These are phyloP conservation scores for Drosophila mayri DNA, from an alignment of 1,140 invertebrate species.

Conservation along the genomic window DNA sequence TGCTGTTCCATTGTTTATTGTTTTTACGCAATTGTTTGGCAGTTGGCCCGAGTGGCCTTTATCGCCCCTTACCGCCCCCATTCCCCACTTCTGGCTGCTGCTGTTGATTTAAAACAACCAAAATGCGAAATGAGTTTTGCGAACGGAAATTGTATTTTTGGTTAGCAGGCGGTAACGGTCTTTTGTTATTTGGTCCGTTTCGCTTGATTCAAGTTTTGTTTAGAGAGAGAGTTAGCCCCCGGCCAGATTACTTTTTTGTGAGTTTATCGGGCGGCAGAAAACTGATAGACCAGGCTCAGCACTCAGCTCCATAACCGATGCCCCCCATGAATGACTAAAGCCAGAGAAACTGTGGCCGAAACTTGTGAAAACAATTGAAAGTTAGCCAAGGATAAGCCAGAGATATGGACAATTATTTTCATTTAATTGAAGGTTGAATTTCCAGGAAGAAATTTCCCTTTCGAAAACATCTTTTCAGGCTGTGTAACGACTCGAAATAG, in stretches of 20 bases:
- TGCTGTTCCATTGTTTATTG: conserved; percentile 73
- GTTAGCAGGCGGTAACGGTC: conserved; percentile 52
- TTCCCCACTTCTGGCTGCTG: conserved; percentile 14
- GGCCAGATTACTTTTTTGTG: conserved; percentile 54
- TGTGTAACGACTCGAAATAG: neutral
- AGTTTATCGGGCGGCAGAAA: conserved; percentile 29
- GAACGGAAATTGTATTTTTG: conserved; percentile 81
- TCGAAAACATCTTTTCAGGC: neutral
- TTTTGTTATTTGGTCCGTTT: conserved; percentile 56
- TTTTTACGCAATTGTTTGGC: conserved; percentile 81
- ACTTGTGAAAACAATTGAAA: conserved; percentile 38
- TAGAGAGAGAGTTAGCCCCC: conserved; percentile 36
- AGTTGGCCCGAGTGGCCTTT: conserved; percentile 59
- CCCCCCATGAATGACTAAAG: neutral
- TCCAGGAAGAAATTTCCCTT: neutral
- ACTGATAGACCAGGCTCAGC: conserved; percentile 22
- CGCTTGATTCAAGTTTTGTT: conserved; percentile 51
- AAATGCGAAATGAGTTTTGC: conserved; percentile 79
- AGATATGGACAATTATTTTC: conserved; percentile 33
- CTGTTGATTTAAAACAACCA: conserved; percentile 82
- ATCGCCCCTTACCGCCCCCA: conserved; percentile 1
- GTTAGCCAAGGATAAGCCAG: conserved; percentile 12
- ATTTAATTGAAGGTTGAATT: conserved; percentile 4
- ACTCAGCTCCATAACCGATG: conserved; percentile 1
- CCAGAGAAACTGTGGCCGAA: conserved; percentile 3